phyloP scores from a whole-genome alignment of 2,113 vertebrate species.

The Montifringilla adamsi region DNA sequence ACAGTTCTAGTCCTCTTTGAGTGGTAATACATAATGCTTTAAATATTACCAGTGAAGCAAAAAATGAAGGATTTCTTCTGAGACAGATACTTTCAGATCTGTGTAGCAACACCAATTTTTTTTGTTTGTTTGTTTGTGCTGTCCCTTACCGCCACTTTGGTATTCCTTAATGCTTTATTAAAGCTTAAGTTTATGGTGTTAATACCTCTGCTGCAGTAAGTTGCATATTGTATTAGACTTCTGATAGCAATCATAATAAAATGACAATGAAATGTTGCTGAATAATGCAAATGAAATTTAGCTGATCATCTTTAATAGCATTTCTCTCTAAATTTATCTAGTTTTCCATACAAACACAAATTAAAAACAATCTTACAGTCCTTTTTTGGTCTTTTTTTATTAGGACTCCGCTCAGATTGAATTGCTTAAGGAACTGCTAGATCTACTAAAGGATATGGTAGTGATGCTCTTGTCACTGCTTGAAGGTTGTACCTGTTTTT shows the following conservation, averaged over 20 bases:
- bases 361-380: background rate
- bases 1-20: background rate
- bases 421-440: slow-evolving; percentile 93
- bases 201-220: background rate
- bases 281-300: background rate
- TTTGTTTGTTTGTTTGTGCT: background rate
- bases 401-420: slow-evolving; percentile 98
- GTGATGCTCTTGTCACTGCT: slow-evolving; percentile 97
- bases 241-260: background rate
- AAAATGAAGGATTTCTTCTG: background rate
- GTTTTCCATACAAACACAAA: background rate
- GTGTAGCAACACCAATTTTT: background rate
- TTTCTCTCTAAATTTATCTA: background rate
- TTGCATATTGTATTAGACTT: background rate
- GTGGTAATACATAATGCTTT: background rate
- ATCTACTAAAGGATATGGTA: slow-evolving; percentile 98
- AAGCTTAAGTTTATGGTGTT: background rate
- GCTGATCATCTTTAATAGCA: background rate
- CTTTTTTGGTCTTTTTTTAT: slow-evolving; percentile 17
- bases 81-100: background rate
- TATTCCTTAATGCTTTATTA: background rate
- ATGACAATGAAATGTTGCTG: background rate
- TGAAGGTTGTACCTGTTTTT: slow-evolving; percentile 81
- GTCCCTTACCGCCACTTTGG: background rate
- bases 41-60: background rate